These are phyloP conservation scores for Pteronotus mesoamericanus DNA, from an alignment of 2,797 vertebrate genomes.

Conservation along the genomic window DNA sequence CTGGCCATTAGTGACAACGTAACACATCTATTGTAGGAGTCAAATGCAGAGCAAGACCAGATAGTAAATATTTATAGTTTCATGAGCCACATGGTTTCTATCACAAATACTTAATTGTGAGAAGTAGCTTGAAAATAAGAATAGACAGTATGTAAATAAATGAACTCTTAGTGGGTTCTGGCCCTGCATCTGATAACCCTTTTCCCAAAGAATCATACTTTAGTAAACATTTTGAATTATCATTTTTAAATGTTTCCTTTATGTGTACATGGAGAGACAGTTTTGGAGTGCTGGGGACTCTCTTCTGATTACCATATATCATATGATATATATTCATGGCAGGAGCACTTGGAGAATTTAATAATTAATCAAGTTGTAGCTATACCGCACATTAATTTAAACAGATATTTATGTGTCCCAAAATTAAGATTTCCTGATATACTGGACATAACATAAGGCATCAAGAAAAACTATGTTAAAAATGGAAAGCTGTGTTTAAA, in stretches of 20 bases:
- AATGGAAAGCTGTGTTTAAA: neutral
- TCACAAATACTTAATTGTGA: neutral
- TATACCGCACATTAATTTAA: neutral
- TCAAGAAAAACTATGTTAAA: neutral
- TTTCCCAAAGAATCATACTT: neutral
- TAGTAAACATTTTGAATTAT: neutral
- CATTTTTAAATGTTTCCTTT: neutral
- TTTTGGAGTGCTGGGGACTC: rapidly evolving
- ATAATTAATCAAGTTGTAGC: neutral
- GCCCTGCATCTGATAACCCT: neutral
- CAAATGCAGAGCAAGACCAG: neutral
- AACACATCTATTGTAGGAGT: neutral
- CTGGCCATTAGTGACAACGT: neutral
- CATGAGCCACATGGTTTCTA: neutral
- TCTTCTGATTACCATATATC: neutral
- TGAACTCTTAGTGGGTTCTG: neutral
- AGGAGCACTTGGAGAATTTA: neutral
- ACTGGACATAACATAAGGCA: neutral
- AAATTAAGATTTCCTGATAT: neutral
- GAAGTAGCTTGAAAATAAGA: neutral
- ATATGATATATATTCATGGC: neutral
- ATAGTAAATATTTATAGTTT: neutral
- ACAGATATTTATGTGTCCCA: neutral
- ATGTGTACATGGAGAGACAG: neutral
- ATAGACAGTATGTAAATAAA: neutral